phyloP scores from a whole-genome alignment of 1,140 invertebrate genomes.

The Hormaphis cornu region DNA sequence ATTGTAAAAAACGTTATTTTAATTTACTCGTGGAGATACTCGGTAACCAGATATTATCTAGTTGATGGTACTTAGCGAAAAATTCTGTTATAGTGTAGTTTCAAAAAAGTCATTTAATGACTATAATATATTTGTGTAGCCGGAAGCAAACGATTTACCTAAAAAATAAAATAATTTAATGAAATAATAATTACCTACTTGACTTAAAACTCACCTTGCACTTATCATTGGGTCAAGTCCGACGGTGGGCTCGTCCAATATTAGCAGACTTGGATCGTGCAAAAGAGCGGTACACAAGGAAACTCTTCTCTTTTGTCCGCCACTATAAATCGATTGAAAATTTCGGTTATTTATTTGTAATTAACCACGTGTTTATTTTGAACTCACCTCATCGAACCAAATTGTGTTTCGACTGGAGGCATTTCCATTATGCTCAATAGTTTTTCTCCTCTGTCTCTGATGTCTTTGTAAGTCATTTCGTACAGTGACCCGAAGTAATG shows the following conservation, averaged over 20 bases:
- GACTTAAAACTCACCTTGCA: conserved; percentile 43
- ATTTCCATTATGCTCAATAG: conserved; percentile 16
- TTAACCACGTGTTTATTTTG: not conserved
- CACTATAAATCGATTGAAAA: conserved; percentile 47
- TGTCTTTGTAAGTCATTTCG: conserved; percentile 14
- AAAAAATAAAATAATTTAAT: too few relatives aligned
- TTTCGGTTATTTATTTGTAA: not conserved
- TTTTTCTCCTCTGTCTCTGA: conserved; percentile 12
- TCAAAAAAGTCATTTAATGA: too few relatives aligned
- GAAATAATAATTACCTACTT: too few relatives aligned
- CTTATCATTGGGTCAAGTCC: conserved; percentile 79
- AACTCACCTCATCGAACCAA: conserved; percentile 27
- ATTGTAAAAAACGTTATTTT: too few relatives aligned
- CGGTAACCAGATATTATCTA: too few relatives aligned
- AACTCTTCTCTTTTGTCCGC: conserved; percentile 75
- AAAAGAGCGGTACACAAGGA: conserved; percentile 76
- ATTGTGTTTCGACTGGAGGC: not conserved
- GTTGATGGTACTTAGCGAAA: too few relatives aligned
- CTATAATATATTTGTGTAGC: too few relatives aligned
- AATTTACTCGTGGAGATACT: too few relatives aligned
- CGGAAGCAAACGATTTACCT: too few relatives aligned
- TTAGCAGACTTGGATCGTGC: conserved; percentile 74
- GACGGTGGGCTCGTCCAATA: conserved; percentile 85
- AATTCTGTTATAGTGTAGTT: too few relatives aligned
- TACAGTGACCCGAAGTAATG: conserved; percentile 31